Percentiles rank a stretch among this genome's conserved stretches.
Conservation (phyloP, 2,113 vertebrate genomes). For the Hassar affinis region DNA sequence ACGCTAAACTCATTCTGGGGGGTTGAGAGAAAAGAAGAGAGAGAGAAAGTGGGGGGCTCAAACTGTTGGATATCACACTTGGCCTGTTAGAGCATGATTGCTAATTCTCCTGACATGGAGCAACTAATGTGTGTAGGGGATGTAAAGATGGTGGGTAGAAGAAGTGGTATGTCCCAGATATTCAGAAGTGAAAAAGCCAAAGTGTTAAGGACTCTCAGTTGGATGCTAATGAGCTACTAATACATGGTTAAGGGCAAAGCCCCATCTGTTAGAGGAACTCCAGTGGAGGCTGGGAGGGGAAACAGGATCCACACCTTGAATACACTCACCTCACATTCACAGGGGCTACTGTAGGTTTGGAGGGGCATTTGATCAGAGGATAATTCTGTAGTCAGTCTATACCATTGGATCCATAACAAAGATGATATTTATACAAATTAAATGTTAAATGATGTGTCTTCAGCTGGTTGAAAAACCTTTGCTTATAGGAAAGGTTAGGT, state of each 20-base stretch:
- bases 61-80: slow-evolving; percentile 29
- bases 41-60: neutral
- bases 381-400: neutral
- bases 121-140: neutral
- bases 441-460: neutral
- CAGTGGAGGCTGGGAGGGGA: neutral
- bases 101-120: slow-evolving; percentile 11
- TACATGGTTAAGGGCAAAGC: slow-evolving; percentile 33
- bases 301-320: slow-evolving; percentile 29
- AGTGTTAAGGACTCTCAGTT: slow-evolving; percentile 51
- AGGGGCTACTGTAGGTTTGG: slow-evolving; percentile 15
- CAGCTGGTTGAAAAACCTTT: neutral
- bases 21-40: neutral
- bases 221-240: slow-evolving; percentile 58
- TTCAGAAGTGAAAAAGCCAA: slow-evolving; percentile 35
- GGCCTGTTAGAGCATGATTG: neutral
- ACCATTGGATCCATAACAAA: neutral
- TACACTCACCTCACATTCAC: neutral
- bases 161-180: slow-evolving; percentile 4
- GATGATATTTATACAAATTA: neutral
- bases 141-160: neutral
- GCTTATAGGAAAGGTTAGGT: neutral
- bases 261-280: slow-evolving; percentile 32
- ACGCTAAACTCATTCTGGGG: neutral
- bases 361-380: neutral